Evolutionary conservation across 2,797 vertebrate genomes (phyloP).

Genomic region (Rhincodon typus): DNA sequence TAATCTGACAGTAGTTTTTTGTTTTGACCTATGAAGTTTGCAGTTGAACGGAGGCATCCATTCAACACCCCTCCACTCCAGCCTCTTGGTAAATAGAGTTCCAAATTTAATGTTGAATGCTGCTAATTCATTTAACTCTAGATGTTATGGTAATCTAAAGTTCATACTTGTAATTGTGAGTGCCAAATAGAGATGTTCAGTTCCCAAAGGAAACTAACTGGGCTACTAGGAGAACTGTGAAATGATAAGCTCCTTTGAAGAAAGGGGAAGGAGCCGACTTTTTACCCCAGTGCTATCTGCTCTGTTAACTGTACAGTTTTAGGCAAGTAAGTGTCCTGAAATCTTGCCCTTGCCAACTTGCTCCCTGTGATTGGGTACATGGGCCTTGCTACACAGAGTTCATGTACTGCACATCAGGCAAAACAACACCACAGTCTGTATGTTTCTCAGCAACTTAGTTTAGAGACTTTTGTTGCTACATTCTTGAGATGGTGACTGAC

Average conservation of each 20-base stretch:
- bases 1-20: not conserved
- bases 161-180: not conserved
- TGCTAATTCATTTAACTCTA: not conserved
- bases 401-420: not conserved
- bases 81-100: not conserved
- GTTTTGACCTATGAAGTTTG: not conserved
- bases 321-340: not conserved
- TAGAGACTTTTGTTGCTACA: not conserved
- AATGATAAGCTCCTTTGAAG: not conserved
- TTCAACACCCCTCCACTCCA: not conserved
- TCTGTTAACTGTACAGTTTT: not conserved
- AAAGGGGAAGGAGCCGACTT: not conserved
- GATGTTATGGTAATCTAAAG: not conserved
- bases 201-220: not conserved
- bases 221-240: not conserved
- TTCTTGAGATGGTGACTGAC: not conserved
- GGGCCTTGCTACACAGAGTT: not conserved
- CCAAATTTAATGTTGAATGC: not conserved
- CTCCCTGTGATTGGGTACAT: too few species aligned
- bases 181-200: not conserved
- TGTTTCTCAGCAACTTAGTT: not conserved
- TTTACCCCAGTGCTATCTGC: not conserved
- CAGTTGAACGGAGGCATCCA: not conserved
- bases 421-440: not conserved
- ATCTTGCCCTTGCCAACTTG: not conserved